These are phyloP conservation scores for Fregata magnificens DNA, from an alignment of 2,113 vertebrate genomes.

Conservation along the genomic window DNA sequence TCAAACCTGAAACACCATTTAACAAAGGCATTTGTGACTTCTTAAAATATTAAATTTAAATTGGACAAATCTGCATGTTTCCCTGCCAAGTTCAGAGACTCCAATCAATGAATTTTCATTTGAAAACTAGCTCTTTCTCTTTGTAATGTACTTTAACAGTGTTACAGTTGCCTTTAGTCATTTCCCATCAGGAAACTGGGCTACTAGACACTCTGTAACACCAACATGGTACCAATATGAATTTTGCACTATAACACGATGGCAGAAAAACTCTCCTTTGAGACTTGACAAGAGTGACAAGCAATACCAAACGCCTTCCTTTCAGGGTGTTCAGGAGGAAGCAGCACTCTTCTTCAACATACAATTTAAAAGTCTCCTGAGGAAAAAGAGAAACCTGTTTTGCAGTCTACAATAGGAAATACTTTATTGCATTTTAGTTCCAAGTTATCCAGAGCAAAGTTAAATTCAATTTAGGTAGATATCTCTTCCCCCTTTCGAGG, in stretches of 20 bases:
- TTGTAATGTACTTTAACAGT: neutral
- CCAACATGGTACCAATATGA: neutral
- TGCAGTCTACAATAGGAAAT: neutral
- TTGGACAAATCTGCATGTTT: neutral
- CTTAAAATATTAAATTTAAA: neutral
- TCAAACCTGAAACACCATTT: neutral
- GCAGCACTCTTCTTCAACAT: neutral
- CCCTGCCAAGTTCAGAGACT: neutral
- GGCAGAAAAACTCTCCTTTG: slow-evolving; percentile 1
- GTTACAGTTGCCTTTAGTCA: neutral
- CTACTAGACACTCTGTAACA: neutral
- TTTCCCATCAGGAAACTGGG: neutral
- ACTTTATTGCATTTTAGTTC: neutral
- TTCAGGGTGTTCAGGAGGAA: neutral
- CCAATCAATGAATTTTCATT: neutral
- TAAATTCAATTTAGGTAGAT: neutral
- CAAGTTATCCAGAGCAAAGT: neutral
- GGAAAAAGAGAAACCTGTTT: slow-evolving; percentile 2
- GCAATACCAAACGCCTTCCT: neutral
- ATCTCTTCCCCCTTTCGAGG: neutral
- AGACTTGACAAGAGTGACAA: neutral
- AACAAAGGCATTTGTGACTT: neutral
- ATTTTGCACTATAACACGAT: neutral
- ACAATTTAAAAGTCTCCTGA: neutral
- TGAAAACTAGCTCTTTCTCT: neutral